phyloP scores from a whole-genome alignment of 2,113 vertebrate genomes.

The Ochotona princeps region DNA sequence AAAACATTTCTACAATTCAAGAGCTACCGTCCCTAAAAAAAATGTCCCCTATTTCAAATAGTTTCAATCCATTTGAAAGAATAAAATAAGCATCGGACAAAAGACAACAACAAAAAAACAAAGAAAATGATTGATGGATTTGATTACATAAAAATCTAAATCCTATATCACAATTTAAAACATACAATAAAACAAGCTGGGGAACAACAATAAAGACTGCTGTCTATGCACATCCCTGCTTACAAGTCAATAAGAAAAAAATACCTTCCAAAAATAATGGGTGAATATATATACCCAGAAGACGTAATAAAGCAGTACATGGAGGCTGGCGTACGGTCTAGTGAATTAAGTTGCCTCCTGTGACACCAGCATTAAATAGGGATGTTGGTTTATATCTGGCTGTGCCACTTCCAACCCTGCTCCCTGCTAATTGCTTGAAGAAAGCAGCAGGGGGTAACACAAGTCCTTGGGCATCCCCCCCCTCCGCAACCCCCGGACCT shows the following conservation, averaged over 20 bases:
- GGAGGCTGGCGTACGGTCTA: too few relatives aligned
- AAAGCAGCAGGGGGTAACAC: too few relatives aligned
- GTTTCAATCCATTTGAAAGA: neutral
- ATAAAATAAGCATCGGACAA: neutral
- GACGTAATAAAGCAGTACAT: neutral
- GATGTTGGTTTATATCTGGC: too few relatives aligned
- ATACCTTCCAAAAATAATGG: neutral
- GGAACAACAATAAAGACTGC: neutral
- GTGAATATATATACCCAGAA: neutral
- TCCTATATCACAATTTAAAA: slow-evolving; percentile 9
- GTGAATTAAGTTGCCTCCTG: too few relatives aligned
- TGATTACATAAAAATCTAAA: neutral
- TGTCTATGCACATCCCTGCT: neutral
- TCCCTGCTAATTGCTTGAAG: too few relatives aligned
- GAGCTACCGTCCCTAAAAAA: neutral
- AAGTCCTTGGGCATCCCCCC: too few relatives aligned
- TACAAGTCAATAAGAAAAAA: slow-evolving; percentile 14
- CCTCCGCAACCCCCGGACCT: too few relatives aligned
- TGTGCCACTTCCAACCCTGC: too few relatives aligned
- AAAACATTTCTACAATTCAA: slow-evolving; percentile 46
- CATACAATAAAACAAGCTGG: neutral
- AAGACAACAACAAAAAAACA: slow-evolving; percentile 23
- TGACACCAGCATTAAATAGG: too few relatives aligned
- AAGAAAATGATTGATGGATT: neutral
- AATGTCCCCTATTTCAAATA: slow-evolving; percentile 30